Evolutionary conservation across 2,113 vertebrate species (phyloP), one percentile per base, ranked within the genome.

Genomic region (Paratilapia polleni): DNA sequence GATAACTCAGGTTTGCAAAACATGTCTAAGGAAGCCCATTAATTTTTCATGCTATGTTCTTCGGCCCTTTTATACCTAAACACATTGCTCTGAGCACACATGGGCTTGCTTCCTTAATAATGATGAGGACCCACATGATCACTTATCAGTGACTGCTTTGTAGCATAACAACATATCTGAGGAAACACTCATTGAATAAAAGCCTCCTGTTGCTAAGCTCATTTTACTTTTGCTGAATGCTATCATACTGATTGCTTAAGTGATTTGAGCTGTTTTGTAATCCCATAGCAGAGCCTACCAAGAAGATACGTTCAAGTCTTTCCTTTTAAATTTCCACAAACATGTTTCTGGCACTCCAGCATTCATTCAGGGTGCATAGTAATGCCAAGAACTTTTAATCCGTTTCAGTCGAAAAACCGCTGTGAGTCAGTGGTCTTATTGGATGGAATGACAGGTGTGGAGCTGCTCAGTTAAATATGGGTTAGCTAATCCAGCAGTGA

Each of bases 1-100:
- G 60, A 31, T 64, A 19, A 26, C 26, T 61, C 20, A 34, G 24
- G 58, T 19, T 57, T 75, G 38, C 58, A n/a, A 56, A 80, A 63
- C 77, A 81, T 20, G 47, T 54, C 68, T 41, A 13, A 62, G 17
- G 43, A 52, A 20, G 41, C 34, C 56, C 63, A 84, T 84, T 63
- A 36, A 84, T 63, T 58, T 87, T 83, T 47, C 64, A 74, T 79
- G 64, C 17, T 41, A 20, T 22, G 58, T n/a, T 73, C 26, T 41
- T 13, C 2, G 5, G 41, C 17, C 54, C n/a, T 49, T 63, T 74
- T 28, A 31, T 82, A 56, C 64, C 57, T 54, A 73, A 38, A 62
- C 2, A 13, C 43, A 57, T 57, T 26, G 57, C 58, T 73, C 58
- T 31, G 47, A 64, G 68, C 80, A 64, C 5, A 59, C 26, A 82